Evolutionary conservation across 2,888 invertebrate species (phyloP), one percentile per base, ranked within the genome.

Genomic region (Xylophagus ater): DNA sequence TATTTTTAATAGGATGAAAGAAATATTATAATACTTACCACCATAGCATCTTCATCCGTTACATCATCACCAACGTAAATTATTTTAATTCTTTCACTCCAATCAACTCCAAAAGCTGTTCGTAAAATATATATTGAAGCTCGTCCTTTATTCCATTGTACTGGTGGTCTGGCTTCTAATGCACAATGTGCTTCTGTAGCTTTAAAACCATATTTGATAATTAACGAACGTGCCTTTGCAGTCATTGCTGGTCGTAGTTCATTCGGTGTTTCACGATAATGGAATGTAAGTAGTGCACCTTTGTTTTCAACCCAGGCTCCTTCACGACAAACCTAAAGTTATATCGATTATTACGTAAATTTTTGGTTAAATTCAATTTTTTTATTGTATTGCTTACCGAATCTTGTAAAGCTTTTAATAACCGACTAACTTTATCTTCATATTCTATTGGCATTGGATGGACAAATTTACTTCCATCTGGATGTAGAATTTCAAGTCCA

Each of bases 291-390:
- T 6, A 88, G 64, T 0, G 87, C 82, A 0, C 88, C 88, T 58
- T 89, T 89, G 65, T 88, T 88, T 60, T 89, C 89, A 7, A 89
- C 88, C 88, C 89, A 89, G 0, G 88, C 87, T 4, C 89, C 88
- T 53, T 88, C 85, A 48, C 72, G 76, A 59, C 87, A 88, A 3
- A 87, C 78, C 81, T 81, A 49, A 2, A 10, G 31, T 21, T 30
- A 19, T 8, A 30, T 8, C 12, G 4, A 15, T 21, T 38, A 37
- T 44, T 31, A 38, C 33, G 23, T 18, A 3, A n/a, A 10, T 38
- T 21, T 12, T 5, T 5, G 15, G 13, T 23, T n/a, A 12, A 29
- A 17, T 35, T 12, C 15, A 25, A 14, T 18, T 7, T n/a, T 3
- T 15, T 10, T 18, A 15, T 18, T 18, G 4, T 37, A 23, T 34